Evolutionary conservation across 2,797 vertebrate species (phyloP), one percentile per base, ranked within the genome.

Genomic region (Pampus argenteus): DNA sequence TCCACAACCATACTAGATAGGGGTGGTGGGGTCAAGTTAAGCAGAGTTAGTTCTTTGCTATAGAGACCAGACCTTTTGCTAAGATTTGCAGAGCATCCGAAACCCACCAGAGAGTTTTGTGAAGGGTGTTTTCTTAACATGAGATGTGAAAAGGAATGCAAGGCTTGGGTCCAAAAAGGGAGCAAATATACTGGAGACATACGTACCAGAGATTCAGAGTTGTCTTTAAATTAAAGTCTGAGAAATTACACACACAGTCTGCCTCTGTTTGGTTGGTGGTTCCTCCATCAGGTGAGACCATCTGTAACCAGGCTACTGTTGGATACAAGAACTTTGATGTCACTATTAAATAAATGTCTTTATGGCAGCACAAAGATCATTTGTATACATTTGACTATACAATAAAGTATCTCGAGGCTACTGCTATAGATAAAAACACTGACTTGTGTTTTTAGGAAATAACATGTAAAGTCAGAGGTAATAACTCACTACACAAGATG

Each of bases 11-110:
- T 44, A 18, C 34, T 44, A 66, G 34, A 23, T 3, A 64, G 36
- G 36, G 26, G 45, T 57, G 18, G 25, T 34, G 45, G 57, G 71
- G 83, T 90, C 78, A 81, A 71, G 74, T 70, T 69, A 66, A 84
- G 47, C 66, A 38, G 40, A 70, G 40, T 45, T n/a, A 13, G 26
- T 64, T 75, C 56, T 79, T 61, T 68, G 48, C 47, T 76, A 42
- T 22, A 15, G 9, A 67, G 38, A 70, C 10, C 59, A 56, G 74
- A 78, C 66, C 20, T 72, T 82, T 73, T 18, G 34, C 47, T 52
- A 66, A 80, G 40, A 76, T 84, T 79, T 85, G 20, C 29, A 55
- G 66, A 77, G 47, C 50, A 22, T 22, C 48, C 28, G 34, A 59
- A 63, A 56, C 61, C 31, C 56, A 72, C 36, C 23, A 29, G 42